Evolutionary conservation across 53 echinoderm and acorn worm genomes (phyloP), one percentile per base, ranked within the genome.

Genomic region (Temnopleurus reevesii): DNA sequence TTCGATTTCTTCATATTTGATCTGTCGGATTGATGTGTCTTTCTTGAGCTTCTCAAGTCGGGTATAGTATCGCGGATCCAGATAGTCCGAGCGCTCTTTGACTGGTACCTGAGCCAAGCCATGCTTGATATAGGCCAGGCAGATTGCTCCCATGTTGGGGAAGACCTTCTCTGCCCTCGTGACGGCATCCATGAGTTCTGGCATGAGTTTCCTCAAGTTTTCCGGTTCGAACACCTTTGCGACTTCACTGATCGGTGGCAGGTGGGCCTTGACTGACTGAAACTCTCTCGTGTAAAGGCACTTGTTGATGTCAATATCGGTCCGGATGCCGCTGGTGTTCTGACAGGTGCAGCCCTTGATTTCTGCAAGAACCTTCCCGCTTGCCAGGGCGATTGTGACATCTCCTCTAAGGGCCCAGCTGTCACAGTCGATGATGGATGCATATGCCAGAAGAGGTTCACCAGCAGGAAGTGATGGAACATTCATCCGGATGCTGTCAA

Each of bases 111-210:
- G 89, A 8, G 56, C 86, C 19, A 97, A 86, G 25, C 92, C 98
- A 87, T 94, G 91, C 38, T 89, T 89, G 76, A 97, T 97, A 89
- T 97, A 97, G 23, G 98, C 89, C 9, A 81, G 60, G 55, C 92
- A 66, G 38, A 95, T 92, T 59, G 89, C 47, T 46, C 91, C 84
- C 54, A 97, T 59, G 61, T 79, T 59, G 28, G 81, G 61, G 36
- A 89, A 80, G 0, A 89, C 77, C 24, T 92, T 59, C 86, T 95
- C 95, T 13, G 93, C 94, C 24, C 92, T 55, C 27, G 60, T 82
- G 55, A 93, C 91, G 3, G 91, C 79, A 55, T 93, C 91, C 90
- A 92, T 92, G 49, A 91, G 93, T 27, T 93, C 86, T 8, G 92
- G 92, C 45, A 92, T 90, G 10, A 76, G 53, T 46, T 76, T 77